A percentile compares a stretch with the other conserved stretches of the same genome.
Conservation (phyloP, 2,888 invertebrate genomes). For the Leptinotarsa tumamoca region DNA sequence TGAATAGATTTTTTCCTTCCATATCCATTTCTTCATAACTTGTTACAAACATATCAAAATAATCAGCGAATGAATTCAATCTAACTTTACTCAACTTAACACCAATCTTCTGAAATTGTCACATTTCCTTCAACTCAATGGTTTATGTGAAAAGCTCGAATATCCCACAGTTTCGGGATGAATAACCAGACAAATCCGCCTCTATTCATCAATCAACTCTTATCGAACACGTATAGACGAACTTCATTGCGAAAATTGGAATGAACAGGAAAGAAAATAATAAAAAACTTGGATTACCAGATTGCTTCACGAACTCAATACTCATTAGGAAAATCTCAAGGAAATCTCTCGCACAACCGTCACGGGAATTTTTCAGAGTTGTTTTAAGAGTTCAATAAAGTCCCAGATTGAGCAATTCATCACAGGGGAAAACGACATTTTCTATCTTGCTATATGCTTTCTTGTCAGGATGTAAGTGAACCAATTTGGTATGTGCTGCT, state of each 20-base stretch:
- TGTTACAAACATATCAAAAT: too few relatives aligned
- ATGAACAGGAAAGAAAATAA: constrained; percentile 9
- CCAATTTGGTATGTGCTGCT: constrained; percentile 47
- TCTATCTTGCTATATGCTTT: constrained; percentile 46
- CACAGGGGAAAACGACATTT: constrained; percentile 41
- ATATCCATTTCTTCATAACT: too few relatives aligned
- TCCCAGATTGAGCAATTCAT: constrained; percentile 43
- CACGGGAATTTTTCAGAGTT: constrained; percentile 28
- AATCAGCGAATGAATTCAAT: too few relatives aligned
- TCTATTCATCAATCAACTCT: constrained; percentile 6
- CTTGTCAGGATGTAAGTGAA: constrained; percentile 48
- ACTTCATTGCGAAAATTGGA: constrained; percentile 11
- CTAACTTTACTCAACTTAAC: too few relatives aligned
- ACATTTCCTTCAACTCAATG: too few relatives aligned
- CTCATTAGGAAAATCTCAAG: constrained; percentile 20
- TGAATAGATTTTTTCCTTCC: too few relatives aligned
- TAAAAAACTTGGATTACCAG: constrained; percentile 9
- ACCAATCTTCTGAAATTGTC: too few relatives aligned
- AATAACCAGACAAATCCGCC: not conserved
- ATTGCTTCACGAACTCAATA: constrained; percentile 16
- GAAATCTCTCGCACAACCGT: constrained; percentile 1
- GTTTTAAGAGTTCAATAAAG: constrained; percentile 41
- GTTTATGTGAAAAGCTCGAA: too few relatives aligned
- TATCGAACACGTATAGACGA: constrained; percentile 5
- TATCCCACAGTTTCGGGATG: not conserved